These are phyloP conservation scores for Temnothorax unifasciatus DNA, from an alignment of 2,888 invertebrate genomes.

Conservation along the genomic window DNA sequence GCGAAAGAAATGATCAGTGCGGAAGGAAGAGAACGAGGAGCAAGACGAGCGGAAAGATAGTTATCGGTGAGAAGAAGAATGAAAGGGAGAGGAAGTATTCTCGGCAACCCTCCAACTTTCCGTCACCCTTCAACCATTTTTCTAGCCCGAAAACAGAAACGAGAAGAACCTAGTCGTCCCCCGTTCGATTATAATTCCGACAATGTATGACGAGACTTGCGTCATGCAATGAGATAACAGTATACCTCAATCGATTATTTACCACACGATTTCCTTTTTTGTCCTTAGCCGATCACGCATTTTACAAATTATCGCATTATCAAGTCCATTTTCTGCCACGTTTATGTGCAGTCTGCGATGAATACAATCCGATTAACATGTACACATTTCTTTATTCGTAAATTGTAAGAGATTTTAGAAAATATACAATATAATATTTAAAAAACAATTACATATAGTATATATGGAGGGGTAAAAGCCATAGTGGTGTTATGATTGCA, in stretches of 20 bases:
- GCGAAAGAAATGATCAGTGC: conserved; percentile 7
- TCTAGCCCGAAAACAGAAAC: conserved; percentile 37
- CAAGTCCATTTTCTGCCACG: neutral
- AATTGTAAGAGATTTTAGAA: neutral
- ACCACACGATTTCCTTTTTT: conserved; percentile 6
- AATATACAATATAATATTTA: neutral
- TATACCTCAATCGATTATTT: conserved; percentile 13
- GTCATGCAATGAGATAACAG: conserved; percentile 23
- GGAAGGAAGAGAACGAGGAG: neutral
- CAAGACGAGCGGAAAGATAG: conserved; percentile 31
- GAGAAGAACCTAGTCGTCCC: conserved; percentile 10
- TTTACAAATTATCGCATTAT: conserved; percentile 13
- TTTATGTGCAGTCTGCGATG: neutral
- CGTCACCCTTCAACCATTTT: conserved; percentile 43
- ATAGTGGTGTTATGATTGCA: too few species aligned
- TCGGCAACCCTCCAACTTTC: conserved; percentile 50
- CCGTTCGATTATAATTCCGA: conserved; percentile 19
- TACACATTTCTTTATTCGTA: neutral
- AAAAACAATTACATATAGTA: neutral
- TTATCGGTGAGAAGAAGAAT: conserved; percentile 23
- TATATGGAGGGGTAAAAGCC: too few species aligned
- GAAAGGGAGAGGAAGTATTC: neutral
- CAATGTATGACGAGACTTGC: conserved; percentile 34
- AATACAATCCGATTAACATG: neutral
- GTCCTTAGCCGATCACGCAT: neutral